Evolutionary conservation across 1,140 invertebrate species (phyloP), one percentile per base, ranked within the genome.

Genomic region (Papilio polytes): DNA sequence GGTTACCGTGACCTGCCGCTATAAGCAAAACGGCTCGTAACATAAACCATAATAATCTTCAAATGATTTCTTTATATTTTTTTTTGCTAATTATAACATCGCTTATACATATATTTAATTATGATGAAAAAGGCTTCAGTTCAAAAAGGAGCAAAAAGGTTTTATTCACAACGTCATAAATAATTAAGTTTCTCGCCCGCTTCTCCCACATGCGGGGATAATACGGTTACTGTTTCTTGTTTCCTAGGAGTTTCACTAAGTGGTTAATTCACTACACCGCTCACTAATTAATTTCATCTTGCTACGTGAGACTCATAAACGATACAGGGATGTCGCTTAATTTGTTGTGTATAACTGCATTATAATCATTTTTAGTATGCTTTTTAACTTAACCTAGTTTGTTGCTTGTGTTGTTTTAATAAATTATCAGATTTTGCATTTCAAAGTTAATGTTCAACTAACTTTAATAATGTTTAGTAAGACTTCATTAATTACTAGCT

Each of bases 201-300:
- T 63, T 63, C 59, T 63, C 59, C 20, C 26, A 70, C 63, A 70
- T 15, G 63, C 63, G 22, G 20, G 59, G 26, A 15, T 70, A 70
- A 70, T 70, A 13, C 26, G 63, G 63, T 70, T 70, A 70, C 63
- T 15, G 63, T 70, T 70, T 36, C 26, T 70, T 70, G 63, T 70
- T 70, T 70, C 63, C 22, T 31, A 63, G 22, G 63, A 70, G 26
- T 36, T 70, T 31, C 63, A 70, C 26, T 70, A 18, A 70, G 63
- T 70, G 63, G 22, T 70, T 70, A 70, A 70, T 26, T 70, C 63
- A 36, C 26, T 70, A 70, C 26, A 70, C 4, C 63, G 63, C 63
- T 13, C 13, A 31, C 26, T 70, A 70, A 70, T 70, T 70, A 70
- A 70, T 70, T 70, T 31, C 26, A 70, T 70, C 3, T 15, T 12